Conservation (phyloP, 2,888 invertebrate genomes). For the Automeris io region DNA sequence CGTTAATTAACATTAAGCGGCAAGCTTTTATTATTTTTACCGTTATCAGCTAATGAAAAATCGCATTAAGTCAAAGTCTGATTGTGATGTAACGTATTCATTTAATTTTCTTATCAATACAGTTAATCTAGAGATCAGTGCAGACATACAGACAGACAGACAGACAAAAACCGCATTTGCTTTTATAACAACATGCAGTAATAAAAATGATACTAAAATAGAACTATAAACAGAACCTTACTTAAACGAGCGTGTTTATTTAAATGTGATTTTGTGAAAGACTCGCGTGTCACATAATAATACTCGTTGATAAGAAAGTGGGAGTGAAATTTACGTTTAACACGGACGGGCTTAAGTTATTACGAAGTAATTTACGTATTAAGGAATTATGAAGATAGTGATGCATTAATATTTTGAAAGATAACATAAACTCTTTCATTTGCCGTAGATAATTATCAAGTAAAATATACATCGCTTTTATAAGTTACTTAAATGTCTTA, state of each 20-base stretch:
- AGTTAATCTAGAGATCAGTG: too few species aligned
- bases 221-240: not conserved
- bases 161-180: too few species aligned
- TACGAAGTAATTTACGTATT: conserved; percentile 1
- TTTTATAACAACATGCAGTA: too few species aligned
- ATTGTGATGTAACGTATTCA: too few species aligned
- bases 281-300: not conserved
- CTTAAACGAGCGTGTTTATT: not conserved
- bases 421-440: not conserved
- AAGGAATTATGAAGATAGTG: not conserved
- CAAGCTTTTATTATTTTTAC: too few species aligned
- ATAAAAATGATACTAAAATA: too few species aligned
- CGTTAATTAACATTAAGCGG: too few species aligned
- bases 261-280: not conserved
- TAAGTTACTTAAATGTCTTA: too few species aligned
- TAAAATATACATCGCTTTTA: not conserved
- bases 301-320: not conserved
- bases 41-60: too few species aligned
- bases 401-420: not conserved
- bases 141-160: too few species aligned
- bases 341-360: not conserved
- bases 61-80: too few species aligned
- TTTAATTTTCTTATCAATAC: too few species aligned
- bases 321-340: conserved; percentile 1
- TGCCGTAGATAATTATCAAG: not conserved